Conservation (phyloP, 1,140 invertebrate genomes). For the Tetragonula clypearis region DNA sequence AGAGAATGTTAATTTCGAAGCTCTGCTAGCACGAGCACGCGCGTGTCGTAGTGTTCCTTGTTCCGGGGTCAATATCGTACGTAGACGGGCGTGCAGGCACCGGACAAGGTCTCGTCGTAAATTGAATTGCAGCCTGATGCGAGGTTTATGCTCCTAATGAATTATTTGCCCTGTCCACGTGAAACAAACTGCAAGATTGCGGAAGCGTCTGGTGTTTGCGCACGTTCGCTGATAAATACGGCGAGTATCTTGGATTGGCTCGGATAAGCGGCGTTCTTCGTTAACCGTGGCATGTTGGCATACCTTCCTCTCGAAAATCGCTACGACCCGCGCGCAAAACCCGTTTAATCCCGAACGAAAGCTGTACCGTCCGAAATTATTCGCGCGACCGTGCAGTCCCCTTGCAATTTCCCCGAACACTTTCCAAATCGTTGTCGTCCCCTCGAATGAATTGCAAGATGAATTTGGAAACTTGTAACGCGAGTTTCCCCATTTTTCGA, state of each 20-base stretch:
- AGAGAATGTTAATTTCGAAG: slow-evolving; percentile 29
- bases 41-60: background rate
- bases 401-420: background rate
- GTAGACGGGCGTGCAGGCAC: slow-evolving; percentile 20
- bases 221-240: slow-evolving; percentile 28
- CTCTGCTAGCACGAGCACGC: background rate
- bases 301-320: background rate
- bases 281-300: background rate
- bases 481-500: too few species aligned
- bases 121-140: slow-evolving; percentile 52
- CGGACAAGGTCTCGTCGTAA: slow-evolving; percentile 36
- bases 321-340: too few species aligned
- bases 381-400: background rate
- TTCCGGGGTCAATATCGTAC: slow-evolving; percentile 11
- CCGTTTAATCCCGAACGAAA: background rate
- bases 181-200: slow-evolving; percentile 35
- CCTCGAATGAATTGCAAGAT: background rate
- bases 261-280: background rate
- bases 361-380: background rate
- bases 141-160: slow-evolving; percentile 54
- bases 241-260: background rate
- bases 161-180: slow-evolving; percentile 48
- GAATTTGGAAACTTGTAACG: background rate
- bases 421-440: background rate
- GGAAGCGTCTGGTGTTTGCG: background rate